Conservation (phyloP, 2,113 vertebrate genomes). For the Elanus axillaris region DNA sequence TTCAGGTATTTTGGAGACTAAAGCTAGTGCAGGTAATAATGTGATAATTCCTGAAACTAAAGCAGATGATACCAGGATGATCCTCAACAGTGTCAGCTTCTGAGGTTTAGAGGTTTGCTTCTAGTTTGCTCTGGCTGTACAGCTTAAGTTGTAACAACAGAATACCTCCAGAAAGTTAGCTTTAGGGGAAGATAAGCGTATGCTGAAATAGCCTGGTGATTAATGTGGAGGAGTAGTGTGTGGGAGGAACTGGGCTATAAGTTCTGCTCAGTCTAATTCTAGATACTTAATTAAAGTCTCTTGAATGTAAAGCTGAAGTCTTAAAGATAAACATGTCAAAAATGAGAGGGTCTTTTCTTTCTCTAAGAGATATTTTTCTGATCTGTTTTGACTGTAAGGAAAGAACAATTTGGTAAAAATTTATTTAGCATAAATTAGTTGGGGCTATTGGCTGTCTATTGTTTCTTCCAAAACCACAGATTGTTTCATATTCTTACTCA, state of each 20-base stretch:
- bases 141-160: background rate
- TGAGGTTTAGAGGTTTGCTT: background rate
- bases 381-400: constrained; percentile 1
- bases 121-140: background rate
- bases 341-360: constrained; percentile 6
- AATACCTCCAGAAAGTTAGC: background rate
- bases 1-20: background rate
- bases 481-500: background rate
- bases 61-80: background rate
- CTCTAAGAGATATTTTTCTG: background rate
- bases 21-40: background rate
- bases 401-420: background rate
- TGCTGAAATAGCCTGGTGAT: background rate
- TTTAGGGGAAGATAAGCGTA: background rate
- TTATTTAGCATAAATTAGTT: background rate
- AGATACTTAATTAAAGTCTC: constrained; percentile 24
- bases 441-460: background rate
- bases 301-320: background rate
- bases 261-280: constrained; percentile 8
- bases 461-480: background rate
- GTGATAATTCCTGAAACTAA: background rate
- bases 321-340: background rate
- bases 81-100: background rate
- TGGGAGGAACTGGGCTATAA: background rate
- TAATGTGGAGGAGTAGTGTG: background rate